Conservation (phyloP, 2,797 vertebrate genomes). For the Hemitrygon akajei region DNA sequence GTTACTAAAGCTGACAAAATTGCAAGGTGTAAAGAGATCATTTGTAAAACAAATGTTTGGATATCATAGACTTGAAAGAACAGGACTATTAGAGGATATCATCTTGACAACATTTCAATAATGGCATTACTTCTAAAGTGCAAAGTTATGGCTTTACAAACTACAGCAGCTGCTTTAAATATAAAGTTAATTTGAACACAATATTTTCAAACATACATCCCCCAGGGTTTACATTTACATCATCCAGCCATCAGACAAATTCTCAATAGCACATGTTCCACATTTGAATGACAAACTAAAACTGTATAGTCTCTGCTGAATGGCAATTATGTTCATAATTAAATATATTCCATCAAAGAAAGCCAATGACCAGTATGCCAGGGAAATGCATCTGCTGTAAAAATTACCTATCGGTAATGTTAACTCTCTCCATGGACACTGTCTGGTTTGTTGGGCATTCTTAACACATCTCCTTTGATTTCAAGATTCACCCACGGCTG, state of each 20-base stretch:
- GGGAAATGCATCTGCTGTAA: background rate
- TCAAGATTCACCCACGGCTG: too few species aligned
- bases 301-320: background rate
- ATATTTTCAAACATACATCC: background rate
- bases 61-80: background rate
- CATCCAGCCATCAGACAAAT: background rate
- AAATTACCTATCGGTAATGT: too few species aligned
- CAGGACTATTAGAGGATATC: background rate
- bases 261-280: background rate
- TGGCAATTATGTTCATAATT: background rate
- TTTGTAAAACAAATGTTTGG: background rate
- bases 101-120: background rate
- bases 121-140: background rate
- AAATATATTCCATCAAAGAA: background rate
- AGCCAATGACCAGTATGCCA: background rate
- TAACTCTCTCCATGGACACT: too few species aligned
- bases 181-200: background rate
- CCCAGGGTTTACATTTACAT: background rate
- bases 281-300: background rate
- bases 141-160: background rate
- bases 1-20: background rate
- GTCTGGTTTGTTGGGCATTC: too few species aligned
- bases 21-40: background rate
- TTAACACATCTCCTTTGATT: too few species aligned
- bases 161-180: background rate